Conservation (phyloP, 2,797 vertebrate genomes). For the Aulostomus chinensis region DNA sequence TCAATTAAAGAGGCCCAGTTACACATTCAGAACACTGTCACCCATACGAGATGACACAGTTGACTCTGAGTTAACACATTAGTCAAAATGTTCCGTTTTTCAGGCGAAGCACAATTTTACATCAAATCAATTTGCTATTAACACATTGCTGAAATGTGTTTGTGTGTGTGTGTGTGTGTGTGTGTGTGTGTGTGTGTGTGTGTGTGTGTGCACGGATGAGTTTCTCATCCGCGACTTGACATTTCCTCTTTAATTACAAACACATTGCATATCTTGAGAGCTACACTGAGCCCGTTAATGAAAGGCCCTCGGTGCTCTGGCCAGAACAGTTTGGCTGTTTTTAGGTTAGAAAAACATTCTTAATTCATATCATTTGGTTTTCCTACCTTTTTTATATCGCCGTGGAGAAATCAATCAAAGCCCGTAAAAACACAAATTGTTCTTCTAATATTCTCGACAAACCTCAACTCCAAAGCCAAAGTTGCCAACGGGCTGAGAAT, state of each 20-base stretch:
- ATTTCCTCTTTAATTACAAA: background rate
- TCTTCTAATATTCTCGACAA: conserved; percentile 26
- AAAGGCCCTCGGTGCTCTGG: too few relatives aligned
- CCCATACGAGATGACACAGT: background rate
- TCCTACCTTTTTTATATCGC: conserved; percentile 7
- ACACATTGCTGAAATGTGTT: too few relatives aligned
- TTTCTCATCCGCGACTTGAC: background rate
- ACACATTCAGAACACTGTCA: conserved; percentile 1
- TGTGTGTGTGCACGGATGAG: too few relatives aligned
- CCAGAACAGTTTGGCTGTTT: background rate
- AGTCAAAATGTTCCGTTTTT: background rate
- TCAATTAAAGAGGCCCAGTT: background rate
- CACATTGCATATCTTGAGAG: too few relatives aligned
- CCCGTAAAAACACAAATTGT: conserved; percentile 27
- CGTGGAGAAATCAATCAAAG: conserved; percentile 26
- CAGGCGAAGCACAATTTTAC: too few relatives aligned
- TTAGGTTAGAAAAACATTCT: conserved; percentile 15
- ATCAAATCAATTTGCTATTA: too few relatives aligned
- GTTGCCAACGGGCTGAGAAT: conserved; percentile 28
- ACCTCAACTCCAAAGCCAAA: conserved; percentile 29
- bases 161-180: too few relatives aligned
- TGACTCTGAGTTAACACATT: background rate
- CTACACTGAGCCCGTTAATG: too few relatives aligned
- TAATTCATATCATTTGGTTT: too few relatives aligned
- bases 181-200: too few relatives aligned